These are phyloP conservation scores for Galerucella nymphaeae DNA, from an alignment of 2,888 invertebrate genomes.

Conservation along the genomic window DNA sequence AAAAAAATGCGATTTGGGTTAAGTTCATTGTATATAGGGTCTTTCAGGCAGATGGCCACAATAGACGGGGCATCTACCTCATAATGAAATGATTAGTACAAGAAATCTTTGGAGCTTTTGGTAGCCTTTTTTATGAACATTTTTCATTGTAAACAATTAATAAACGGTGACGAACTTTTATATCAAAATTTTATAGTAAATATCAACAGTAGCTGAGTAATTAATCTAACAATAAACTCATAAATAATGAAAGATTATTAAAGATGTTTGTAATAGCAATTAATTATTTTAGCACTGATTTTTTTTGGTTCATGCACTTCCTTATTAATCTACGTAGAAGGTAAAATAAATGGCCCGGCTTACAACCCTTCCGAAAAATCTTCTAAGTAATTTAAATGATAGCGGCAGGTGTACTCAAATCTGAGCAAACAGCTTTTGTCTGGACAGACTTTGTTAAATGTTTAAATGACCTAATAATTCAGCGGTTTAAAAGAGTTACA, in stretches of 20 bases:
- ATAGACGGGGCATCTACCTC: too few relatives aligned
- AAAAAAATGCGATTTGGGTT: too few relatives aligned
- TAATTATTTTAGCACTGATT: not conserved
- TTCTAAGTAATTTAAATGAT: constrained; percentile 46
- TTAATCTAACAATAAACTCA: too few relatives aligned
- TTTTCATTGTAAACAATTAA: too few relatives aligned
- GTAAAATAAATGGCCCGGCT: not conserved
- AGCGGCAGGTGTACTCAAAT: constrained; percentile 50
- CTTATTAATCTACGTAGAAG: not conserved
- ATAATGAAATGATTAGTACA: too few relatives aligned
- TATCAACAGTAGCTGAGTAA: too few relatives aligned
- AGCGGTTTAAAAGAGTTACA: constrained; percentile 45
- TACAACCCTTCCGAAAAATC: not conserved
- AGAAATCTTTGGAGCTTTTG: too few relatives aligned
- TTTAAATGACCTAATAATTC: constrained; percentile 51
- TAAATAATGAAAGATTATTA: not conserved
- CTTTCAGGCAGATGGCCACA: too few relatives aligned
- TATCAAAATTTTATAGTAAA: too few relatives aligned
- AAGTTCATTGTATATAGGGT: too few relatives aligned
- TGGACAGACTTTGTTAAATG: constrained; percentile 45
- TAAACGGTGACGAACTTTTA: too few relatives aligned
- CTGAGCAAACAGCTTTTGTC: constrained; percentile 45
- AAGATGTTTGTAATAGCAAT: not conserved
- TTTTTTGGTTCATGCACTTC: not conserved
- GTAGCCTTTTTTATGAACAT: too few relatives aligned